Evolutionary conservation across 1,140 invertebrate genomes (phyloP).

Genomic region (Caenorhabditis remanei): DNA sequence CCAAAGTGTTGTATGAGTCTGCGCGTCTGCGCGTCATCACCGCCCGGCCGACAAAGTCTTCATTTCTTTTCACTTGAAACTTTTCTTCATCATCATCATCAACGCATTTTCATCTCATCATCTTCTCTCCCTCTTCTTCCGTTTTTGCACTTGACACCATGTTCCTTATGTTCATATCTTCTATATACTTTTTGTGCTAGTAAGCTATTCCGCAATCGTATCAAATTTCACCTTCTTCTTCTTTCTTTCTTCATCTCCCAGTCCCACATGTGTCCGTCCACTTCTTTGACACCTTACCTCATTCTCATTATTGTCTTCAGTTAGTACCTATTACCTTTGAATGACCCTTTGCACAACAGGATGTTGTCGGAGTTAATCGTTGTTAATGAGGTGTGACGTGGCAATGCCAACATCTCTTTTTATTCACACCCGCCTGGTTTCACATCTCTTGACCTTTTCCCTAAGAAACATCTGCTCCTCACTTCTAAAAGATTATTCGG

Average conservation of each 20-base stretch:
- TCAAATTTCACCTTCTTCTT: background rate
- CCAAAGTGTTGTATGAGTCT: background rate
- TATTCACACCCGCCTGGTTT: background rate
- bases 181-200: conserved; percentile 9
- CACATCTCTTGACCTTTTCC: background rate
- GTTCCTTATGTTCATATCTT: conserved; percentile 34
- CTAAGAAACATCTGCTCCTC: background rate
- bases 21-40: conserved; percentile 10
- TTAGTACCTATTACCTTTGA: conserved; percentile 43
- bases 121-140: background rate
- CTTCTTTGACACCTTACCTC: conserved; percentile 33
- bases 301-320: conserved; percentile 38
- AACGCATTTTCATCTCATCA: background rate
- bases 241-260: background rate
- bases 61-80: conserved; percentile 45
- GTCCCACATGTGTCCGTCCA: conserved; percentile 26
- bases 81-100: conserved; percentile 37
- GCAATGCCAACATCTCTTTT: conserved; percentile 5
- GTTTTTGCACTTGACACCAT: conserved; percentile 45
- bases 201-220: conserved; percentile 48
- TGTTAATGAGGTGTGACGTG: conserved; percentile 50
- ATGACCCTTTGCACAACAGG: conserved; percentile 46
- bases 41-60: conserved; percentile 37
- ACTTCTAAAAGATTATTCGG: background rate
- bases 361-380: conserved; percentile 22